These are phyloP conservation scores for Hydrocynus forskahlii DNA, from an alignment of 2,797 vertebrate species.

Conservation along the genomic window DNA sequence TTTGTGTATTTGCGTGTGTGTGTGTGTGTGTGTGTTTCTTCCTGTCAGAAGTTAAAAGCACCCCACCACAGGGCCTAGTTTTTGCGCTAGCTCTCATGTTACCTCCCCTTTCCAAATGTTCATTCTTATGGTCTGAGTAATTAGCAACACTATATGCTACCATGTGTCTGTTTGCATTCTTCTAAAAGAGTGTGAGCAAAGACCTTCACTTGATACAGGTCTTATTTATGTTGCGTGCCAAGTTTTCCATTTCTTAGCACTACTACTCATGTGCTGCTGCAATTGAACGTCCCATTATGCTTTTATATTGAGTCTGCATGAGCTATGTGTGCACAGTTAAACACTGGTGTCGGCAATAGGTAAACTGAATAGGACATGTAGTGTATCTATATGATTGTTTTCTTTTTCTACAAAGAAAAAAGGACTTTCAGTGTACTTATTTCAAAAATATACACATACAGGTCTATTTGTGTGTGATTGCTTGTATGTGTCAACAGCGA, in stretches of 20 bases:
- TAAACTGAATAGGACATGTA: not conserved
- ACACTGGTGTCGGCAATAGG: too few relatives aligned
- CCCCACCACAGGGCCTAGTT: constrained; percentile 39
- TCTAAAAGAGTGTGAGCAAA: constrained; percentile 31
- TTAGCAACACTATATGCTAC: constrained; percentile 46
- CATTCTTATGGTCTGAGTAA: constrained; percentile 37
- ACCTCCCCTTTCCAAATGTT: constrained; percentile 47
- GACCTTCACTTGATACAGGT: constrained; percentile 32
- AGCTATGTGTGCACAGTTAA: not conserved
- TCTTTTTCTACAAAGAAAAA: too few relatives aligned
- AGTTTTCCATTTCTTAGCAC: not conserved
- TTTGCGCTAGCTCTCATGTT: constrained; percentile 41
- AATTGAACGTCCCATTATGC: not conserved
- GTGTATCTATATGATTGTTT: too few relatives aligned
- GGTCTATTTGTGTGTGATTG: constrained; percentile 3
- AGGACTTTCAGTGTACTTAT: too few relatives aligned
- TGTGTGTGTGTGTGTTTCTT: constrained; percentile 47
- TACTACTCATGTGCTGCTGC: not conserved
- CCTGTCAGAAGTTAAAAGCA: constrained; percentile 44
- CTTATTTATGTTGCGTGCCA: constrained; percentile 8
- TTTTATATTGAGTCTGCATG: not conserved
- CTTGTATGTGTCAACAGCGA: constrained; percentile 3
- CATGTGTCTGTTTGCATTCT: constrained; percentile 35
- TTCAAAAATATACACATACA: too few relatives aligned
- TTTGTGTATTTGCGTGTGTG: constrained; percentile 44